phyloP scores from a whole-genome alignment of 2,797 vertebrate species.

The Danio tinwini region DNA sequence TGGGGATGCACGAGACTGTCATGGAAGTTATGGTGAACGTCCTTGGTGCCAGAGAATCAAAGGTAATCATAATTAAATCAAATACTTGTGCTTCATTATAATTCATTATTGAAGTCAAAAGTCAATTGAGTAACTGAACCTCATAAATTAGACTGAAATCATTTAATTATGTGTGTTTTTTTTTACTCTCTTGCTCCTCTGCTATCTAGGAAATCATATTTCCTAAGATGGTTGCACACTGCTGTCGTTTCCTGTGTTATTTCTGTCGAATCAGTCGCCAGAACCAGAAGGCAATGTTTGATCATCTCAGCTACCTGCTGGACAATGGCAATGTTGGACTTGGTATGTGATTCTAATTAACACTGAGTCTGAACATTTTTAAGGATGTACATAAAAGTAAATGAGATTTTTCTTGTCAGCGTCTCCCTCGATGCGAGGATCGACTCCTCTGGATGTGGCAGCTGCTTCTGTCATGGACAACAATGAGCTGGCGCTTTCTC shows the following conservation, averaged over 20 bases:
- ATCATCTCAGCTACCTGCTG: slow-evolving; percentile 94
- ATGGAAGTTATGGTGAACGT: slow-evolving; percentile 99
- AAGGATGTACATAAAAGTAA: background rate
- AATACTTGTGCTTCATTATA: background rate
- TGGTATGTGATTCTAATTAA: slow-evolving; percentile 73
- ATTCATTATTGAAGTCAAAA: background rate
- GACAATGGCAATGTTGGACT: slow-evolving; percentile 96
- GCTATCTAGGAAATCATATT: slow-evolving; percentile 88
- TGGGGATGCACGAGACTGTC: slow-evolving; percentile 96
- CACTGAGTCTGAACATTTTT: background rate
- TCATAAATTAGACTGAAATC: slow-evolving; percentile 6
- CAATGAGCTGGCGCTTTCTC: slow-evolving; percentile 90
- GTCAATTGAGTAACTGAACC: background rate
- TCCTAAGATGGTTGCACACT: slow-evolving; percentile 97
- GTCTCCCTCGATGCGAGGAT: slow-evolving; percentile 94
- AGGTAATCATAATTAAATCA: slow-evolving; percentile 76
- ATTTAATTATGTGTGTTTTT: slow-evolving; percentile 4
- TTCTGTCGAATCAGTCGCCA: slow-evolving; percentile 95
- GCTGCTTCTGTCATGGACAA: slow-evolving; percentile 98
- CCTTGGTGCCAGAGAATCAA: slow-evolving; percentile 89
- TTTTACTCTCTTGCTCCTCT: slow-evolving; percentile 16
- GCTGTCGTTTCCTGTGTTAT: slow-evolving; percentile 96
- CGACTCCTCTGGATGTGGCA: slow-evolving; percentile 94
- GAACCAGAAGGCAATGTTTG: slow-evolving; percentile 96
- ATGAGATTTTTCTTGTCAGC: slow-evolving; percentile 73